These are phyloP conservation scores for Aporophyla lueneburgensis DNA, from an alignment of 2,888 invertebrate species.

Conservation along the genomic window DNA sequence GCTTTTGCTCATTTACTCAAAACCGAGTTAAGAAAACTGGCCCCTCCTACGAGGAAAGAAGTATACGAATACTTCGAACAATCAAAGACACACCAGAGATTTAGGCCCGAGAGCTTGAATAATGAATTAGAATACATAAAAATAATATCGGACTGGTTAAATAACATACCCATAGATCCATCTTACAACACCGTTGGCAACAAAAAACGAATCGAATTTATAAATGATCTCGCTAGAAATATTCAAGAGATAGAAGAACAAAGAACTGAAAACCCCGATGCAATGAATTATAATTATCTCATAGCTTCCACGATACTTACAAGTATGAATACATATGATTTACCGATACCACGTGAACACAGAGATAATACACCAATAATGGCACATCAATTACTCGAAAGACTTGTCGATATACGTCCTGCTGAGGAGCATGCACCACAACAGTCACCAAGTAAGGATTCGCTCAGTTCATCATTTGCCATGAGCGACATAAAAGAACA, in stretches of 20 bases:
- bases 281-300: constrained; percentile 72
- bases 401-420: constrained; percentile 60
- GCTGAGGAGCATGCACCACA: background rate
- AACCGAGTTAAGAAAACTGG: constrained; percentile 74
- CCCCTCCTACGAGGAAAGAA: constrained; percentile 69
- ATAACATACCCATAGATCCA: constrained; percentile 72
- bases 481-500: constrained; percentile 63
- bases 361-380: constrained; percentile 61
- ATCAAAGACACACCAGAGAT: constrained; percentile 55
- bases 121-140: constrained; percentile 78
- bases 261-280: constrained; percentile 65
- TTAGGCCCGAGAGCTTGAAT: constrained; percentile 67
- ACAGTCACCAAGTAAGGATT: constrained; percentile 15
- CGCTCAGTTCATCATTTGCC: constrained; percentile 33
- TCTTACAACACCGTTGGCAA: constrained; percentile 73
- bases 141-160: constrained; percentile 81
- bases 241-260: constrained; percentile 76
- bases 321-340: constrained; percentile 59
- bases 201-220: constrained; percentile 73
- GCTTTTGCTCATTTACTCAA: constrained; percentile 76
- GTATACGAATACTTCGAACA: constrained; percentile 69
- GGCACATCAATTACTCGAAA: constrained; percentile 69
- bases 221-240: constrained; percentile 75
- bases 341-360: constrained; percentile 70
- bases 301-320: constrained; percentile 69